phyloP scores from a whole-genome alignment of 2,113 vertebrate species.

The Murina feae region DNA sequence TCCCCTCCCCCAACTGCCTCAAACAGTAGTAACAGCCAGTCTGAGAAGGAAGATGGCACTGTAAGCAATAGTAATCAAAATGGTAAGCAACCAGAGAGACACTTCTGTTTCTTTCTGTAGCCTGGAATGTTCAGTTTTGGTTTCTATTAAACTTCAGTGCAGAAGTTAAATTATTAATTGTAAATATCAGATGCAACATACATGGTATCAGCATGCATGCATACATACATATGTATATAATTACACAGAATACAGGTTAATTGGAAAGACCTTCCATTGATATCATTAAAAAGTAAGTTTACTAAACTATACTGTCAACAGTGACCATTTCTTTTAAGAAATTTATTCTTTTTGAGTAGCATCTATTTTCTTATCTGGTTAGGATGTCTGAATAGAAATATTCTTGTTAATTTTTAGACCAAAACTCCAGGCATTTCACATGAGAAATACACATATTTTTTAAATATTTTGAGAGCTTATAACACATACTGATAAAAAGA shows the following conservation, averaged over 20 bases:
- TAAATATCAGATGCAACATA: not conserved
- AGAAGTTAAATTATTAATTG: not conserved
- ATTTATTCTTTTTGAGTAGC: not conserved
- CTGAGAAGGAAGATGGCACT: conserved; percentile 87
- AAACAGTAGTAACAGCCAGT: conserved; percentile 91
- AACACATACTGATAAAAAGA: not conserved
- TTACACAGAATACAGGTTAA: not conserved
- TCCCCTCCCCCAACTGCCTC: conserved; percentile 90
- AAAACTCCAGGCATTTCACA: not conserved
- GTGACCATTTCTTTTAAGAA: conserved; percentile 1
- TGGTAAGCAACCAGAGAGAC: conserved; percentile 79
- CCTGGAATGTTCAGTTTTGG: not conserved
- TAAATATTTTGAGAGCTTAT: not conserved
- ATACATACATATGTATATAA: too few relatives aligned
- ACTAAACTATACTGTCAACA: not conserved
- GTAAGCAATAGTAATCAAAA: conserved; percentile 85
- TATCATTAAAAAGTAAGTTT: not conserved
- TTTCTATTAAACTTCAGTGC: conserved; percentile 8
- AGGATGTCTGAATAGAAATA: not conserved
- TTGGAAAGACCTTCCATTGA: not conserved
- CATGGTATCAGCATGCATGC: not conserved
- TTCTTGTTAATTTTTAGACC: not conserved
- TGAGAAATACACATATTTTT: not conserved
- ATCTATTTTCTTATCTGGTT: not conserved
- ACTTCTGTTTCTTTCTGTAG: not conserved